A percentile compares a stretch with the other conserved stretches of the same genome.
Evolutionary conservation across 2,113 vertebrate genomes (phyloP).

Genomic region (Corynorhinus townsendii): DNA sequence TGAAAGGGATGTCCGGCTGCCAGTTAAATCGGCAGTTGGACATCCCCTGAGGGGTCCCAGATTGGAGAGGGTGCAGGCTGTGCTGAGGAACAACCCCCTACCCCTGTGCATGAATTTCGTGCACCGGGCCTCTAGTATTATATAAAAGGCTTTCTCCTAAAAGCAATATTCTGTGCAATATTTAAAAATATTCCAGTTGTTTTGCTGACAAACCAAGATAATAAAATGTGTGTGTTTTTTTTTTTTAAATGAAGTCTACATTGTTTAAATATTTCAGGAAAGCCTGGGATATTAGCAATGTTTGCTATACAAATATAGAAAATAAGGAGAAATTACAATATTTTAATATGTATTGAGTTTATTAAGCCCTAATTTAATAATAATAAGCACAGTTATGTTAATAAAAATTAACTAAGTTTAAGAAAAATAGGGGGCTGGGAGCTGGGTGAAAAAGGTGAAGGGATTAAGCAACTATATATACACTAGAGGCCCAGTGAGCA

Average conservation of each 20-base stretch:
- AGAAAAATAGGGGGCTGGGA: neutral
- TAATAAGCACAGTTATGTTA: neutral
- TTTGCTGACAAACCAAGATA: neutral
- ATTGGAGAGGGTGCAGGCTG: too few relatives aligned
- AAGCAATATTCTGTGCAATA: neutral
- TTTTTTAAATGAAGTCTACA: neutral
- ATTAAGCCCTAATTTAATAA: neutral
- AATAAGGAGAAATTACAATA: neutral
- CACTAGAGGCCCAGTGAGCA: too few relatives aligned
- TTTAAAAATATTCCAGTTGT: neutral
- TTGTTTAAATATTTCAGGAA: slow-evolving; percentile 1
- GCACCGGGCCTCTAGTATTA: neutral
- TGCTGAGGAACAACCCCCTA: too few relatives aligned
- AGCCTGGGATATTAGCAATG: neutral
- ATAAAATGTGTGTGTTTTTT: neutral
- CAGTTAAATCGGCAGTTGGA: too few relatives aligned
- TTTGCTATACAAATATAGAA: neutral
- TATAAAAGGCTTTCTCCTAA: neutral
- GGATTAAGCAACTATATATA: neutral
- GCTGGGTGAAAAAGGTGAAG: neutral
- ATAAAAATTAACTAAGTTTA: neutral
- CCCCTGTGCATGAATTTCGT: too few relatives aligned
- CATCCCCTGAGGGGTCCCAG: too few relatives aligned
- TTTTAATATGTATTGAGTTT: neutral
- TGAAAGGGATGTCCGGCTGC: too few relatives aligned